Base-by-base conservation (phyloP, 2,113 vertebrate genomes). In the Malurus elegans region DNA sequence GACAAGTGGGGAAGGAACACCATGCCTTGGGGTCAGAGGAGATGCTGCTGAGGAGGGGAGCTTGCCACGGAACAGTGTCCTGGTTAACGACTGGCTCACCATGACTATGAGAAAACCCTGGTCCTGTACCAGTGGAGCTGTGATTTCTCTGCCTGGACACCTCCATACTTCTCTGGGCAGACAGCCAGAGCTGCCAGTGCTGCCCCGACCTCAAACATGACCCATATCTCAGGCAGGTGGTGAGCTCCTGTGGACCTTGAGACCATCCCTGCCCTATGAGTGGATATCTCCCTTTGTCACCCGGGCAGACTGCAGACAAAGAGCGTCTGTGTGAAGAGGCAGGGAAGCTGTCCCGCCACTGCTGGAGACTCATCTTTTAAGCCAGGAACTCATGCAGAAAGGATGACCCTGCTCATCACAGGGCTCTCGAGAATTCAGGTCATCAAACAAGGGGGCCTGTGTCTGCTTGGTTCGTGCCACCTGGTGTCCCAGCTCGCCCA, bases 381-480 rank as follows among this genome's bases (percentile, higher is more conserved):
- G 53, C 82, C 69, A 84, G 79, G 82, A 97, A 86, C 76, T 94
- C 94, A 95, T 84, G 96, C 92, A 94, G 91, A 95, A 96, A 84
- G 64, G 89, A 91, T 85, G 91, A 92, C 92, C 87, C 69, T 73
- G 54, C 81, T 94, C 78, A 73, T 92, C 79, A 66, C 65, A 80
- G 69, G 51, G 74, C 69, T 79, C 60, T 79, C 1, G 96, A 88
- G 91, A 96, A 95, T 61, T 88, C 67, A 91, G 47, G 87, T 98
- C 96, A 91, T 69, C 65, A 34, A 86, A 78, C 71, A 96, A 97
- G 95, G 73, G 80, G 62, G 56, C 19, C 82, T 90, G 92, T 96
- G 92, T 96, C 93, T 91, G 85, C 64, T 51, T 2, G 79, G 60
- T 66, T 34, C 1, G 6, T 88, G 79, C 65, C 93, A 83, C 90